Conservation (phyloP, 2,797 vertebrate genomes). For the Takifugu rubripes region DNA sequence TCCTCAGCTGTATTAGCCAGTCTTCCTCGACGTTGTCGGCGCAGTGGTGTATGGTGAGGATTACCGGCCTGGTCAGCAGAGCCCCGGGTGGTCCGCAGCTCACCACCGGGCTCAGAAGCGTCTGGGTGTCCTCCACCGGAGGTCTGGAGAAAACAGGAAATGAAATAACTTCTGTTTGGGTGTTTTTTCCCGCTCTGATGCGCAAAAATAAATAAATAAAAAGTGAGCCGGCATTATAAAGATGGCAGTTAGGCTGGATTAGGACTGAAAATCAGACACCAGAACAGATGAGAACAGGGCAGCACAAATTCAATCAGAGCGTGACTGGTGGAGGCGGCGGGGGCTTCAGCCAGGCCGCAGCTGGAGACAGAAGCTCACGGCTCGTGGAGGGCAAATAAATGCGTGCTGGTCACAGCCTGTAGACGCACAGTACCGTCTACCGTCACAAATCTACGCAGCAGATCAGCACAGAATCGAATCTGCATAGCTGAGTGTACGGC, state of each 20-base stretch:
- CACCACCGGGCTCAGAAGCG: slow-evolving; percentile 90
- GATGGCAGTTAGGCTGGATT: slow-evolving; percentile 2
- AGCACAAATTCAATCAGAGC: slow-evolving; percentile 37
- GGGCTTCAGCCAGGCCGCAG: slow-evolving; percentile 28
- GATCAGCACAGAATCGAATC: too few relatives aligned
- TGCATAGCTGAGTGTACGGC: too few relatives aligned
- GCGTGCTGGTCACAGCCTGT: slow-evolving; percentile 18
- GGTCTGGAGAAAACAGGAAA: slow-evolving; percentile 74
- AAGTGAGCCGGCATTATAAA: slow-evolving; percentile 1
- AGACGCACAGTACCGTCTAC: neutral
- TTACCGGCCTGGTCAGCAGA: slow-evolving; percentile 86
- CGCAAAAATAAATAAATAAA: neutral
- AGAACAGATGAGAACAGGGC: slow-evolving; percentile 27
- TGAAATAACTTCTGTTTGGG: slow-evolving; percentile 13
- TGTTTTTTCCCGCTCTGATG: slow-evolving; percentile 6
- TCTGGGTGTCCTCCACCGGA: slow-evolving; percentile 86
- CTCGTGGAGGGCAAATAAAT: slow-evolving; percentile 36
- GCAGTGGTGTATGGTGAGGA: slow-evolving; percentile 93
- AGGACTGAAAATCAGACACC: slow-evolving; percentile 10
- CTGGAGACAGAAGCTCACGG: slow-evolving; percentile 34
- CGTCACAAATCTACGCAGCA: too few relatives aligned
- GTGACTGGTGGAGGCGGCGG: slow-evolving; percentile 42
- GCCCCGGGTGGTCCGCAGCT: slow-evolving; percentile 90
- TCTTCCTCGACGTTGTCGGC: slow-evolving; percentile 85
- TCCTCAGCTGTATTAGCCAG: slow-evolving; percentile 93